A percentile compares a stretch with the other conserved stretches of the same genome.
Conservation (phyloP, 2,888 invertebrate species). For the Chesias legatella region DNA sequence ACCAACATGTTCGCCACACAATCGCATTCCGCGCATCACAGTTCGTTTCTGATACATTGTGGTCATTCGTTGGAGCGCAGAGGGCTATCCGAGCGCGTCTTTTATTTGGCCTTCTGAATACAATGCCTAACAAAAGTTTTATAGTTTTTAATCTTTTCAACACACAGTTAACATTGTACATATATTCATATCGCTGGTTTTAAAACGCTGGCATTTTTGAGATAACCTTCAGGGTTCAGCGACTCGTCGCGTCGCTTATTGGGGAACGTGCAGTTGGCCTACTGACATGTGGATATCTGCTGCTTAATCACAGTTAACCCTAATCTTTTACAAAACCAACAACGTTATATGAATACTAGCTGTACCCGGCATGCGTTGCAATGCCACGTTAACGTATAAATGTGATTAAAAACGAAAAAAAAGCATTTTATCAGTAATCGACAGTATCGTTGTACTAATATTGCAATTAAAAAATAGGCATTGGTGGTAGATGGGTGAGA, state of each 20-base stretch:
- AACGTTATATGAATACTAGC: constrained; percentile 5
- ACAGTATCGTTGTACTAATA: too few species aligned
- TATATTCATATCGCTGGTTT: not conserved
- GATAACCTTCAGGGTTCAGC: constrained; percentile 18
- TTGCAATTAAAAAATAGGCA: too few species aligned
- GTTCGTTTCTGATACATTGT: constrained; percentile 28
- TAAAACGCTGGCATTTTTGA: constrained; percentile 16
- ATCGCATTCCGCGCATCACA: constrained; percentile 39
- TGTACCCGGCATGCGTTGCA: too few species aligned
- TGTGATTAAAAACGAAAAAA: too few species aligned
- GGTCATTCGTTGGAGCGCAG: constrained; percentile 24
- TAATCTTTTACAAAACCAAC: constrained; percentile 6
- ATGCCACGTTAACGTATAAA: too few species aligned
- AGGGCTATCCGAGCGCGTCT: constrained; percentile 25
- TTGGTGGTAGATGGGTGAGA: too few species aligned
- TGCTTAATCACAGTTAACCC: constrained; percentile 11
- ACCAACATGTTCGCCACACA: constrained; percentile 36
- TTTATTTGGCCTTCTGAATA: constrained; percentile 15
- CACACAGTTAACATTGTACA: too few species aligned
- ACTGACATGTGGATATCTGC: constrained; percentile 12
- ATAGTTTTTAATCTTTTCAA: too few species aligned
- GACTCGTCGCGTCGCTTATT: constrained; percentile 2
- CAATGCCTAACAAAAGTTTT: constrained; percentile 2
- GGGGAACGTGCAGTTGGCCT: constrained; percentile 12
- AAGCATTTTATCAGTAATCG: too few species aligned